phyloP scores from a whole-genome alignment of 2,113 vertebrate genomes.

The Gymnobelideus leadbeateri region DNA sequence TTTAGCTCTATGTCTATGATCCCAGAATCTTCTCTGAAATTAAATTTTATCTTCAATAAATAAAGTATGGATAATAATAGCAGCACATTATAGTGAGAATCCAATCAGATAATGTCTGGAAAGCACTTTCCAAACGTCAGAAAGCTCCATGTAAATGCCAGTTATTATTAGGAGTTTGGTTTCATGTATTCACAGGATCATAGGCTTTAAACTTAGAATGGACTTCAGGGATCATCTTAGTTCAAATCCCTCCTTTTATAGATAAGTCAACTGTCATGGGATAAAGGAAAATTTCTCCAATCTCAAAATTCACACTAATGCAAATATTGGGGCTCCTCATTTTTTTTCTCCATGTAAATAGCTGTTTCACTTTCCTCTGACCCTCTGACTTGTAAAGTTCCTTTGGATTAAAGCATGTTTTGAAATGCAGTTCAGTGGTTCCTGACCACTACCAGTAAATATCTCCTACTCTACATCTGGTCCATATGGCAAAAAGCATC shows the following conservation, averaged over 20 bases:
- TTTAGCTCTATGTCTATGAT: not conserved
- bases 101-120: not conserved
- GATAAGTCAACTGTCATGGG: not conserved
- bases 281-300: not conserved
- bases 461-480: not conserved
- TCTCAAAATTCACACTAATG: not conserved
- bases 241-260: not conserved
- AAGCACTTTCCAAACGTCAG: not conserved
- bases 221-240: not conserved
- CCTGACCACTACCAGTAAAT: not conserved
- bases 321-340: not conserved
- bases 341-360: not conserved
- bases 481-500: not conserved
- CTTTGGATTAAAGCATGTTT: not conserved
- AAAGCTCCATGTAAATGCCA: not conserved
- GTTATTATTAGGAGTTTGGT: not conserved
- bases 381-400: not conserved
- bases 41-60: not conserved
- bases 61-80: not conserved
- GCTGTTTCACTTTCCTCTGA: not conserved
- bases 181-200: not conserved
- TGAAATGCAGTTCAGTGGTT: not conserved
- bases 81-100: not conserved
- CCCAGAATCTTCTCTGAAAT: not conserved
- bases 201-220: not conserved